A percentile compares a stretch with the other conserved stretches of the same genome.
phyloP scores from a whole-genome alignment of 2,797 vertebrate genomes.

The Tadarida brasiliensis region DNA sequence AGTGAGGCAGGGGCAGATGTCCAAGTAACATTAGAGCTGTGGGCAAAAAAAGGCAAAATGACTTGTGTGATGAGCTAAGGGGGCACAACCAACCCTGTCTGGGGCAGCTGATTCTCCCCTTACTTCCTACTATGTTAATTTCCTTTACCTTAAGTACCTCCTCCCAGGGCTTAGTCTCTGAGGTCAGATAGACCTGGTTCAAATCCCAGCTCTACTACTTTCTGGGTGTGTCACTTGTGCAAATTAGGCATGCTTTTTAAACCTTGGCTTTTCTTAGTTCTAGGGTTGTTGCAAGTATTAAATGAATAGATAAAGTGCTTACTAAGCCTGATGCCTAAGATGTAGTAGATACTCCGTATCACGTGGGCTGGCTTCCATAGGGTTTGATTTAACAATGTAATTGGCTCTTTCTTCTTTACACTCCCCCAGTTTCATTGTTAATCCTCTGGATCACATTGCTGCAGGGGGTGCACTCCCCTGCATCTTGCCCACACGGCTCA shows the following conservation, averaged over 20 bases:
- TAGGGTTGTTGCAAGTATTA: constrained; percentile 12
- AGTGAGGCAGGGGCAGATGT: not conserved
- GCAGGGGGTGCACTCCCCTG: too few species aligned
- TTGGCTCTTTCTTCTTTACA: not conserved
- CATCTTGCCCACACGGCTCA: too few species aligned
- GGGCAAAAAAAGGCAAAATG: not conserved
- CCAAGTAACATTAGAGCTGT: not conserved
- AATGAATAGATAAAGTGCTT: not conserved
- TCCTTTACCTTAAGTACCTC: not conserved
- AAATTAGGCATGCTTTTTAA: not conserved
- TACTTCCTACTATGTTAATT: not conserved
- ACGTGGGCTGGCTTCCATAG: not conserved
- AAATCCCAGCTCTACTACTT: not conserved
- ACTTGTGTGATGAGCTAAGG: not conserved
- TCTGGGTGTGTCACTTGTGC: not conserved
- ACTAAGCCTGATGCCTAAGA: not conserved
- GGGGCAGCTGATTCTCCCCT: not conserved
- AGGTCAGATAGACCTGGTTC: not conserved
- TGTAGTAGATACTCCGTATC: not conserved
- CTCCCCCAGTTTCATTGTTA: not conserved
- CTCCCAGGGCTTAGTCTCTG: not conserved
- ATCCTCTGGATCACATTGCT: not conserved
- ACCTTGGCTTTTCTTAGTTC: not conserved
- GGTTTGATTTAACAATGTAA: not conserved
- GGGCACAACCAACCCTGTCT: not conserved